phyloP scores from a whole-genome alignment of 2,113 vertebrate genomes.

The Diglossa brunneiventris region DNA sequence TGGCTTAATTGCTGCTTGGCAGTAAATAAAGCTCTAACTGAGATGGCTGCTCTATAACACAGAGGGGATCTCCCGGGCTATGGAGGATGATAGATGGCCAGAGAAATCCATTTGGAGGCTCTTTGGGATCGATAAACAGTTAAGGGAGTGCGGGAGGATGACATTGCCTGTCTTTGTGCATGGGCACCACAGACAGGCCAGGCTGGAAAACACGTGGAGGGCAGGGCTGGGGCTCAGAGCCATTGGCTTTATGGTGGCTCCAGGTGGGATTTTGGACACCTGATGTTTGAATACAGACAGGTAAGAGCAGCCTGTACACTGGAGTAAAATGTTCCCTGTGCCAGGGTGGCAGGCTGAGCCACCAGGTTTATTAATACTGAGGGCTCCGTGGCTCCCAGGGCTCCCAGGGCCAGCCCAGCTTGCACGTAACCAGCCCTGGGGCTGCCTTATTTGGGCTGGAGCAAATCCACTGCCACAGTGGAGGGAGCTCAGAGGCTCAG shows the following conservation, averaged over 20 bases:
- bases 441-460: background rate
- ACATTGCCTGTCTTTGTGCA: constrained; percentile 3
- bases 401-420: background rate
- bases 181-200: background rate
- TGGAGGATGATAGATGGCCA: background rate
- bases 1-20: background rate
- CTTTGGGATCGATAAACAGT: constrained; percentile 41
- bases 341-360: background rate
- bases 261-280: background rate
- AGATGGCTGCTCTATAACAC: background rate
- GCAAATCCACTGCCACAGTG: background rate
- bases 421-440: background rate
- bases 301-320: background rate
- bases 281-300: background rate
- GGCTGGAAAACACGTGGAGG: background rate
- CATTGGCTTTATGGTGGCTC: background rate
- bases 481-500: background rate
- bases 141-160: background rate
- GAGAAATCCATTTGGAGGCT: constrained; percentile 15
- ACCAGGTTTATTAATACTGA: background rate
- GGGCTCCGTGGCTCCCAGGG: background rate
- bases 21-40: constrained; percentile 44
- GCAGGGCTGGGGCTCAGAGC: accelerated
- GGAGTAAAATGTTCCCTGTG: accelerated
- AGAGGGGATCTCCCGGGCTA: background rate